Evolutionary conservation across 1,140 invertebrate species (phyloP).

Genomic region (Tetragonula clypearis): DNA sequence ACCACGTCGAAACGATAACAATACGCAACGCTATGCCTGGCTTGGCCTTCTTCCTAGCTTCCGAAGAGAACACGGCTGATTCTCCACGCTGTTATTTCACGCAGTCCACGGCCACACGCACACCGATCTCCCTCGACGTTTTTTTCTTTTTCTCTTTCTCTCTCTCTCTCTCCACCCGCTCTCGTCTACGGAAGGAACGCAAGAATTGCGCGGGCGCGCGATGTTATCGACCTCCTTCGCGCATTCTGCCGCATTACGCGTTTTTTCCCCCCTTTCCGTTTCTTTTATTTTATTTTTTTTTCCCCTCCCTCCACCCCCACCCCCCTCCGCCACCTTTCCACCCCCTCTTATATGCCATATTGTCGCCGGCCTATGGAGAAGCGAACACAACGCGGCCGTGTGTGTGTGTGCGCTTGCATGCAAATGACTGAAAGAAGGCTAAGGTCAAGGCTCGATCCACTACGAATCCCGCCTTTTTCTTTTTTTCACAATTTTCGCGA

Average conservation of each 20-base stretch:
- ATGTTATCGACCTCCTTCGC: slow-evolving; percentile 72
- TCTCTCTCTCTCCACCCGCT: not conserved
- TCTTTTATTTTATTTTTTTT: not conserved
- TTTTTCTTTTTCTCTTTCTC: not conserved
- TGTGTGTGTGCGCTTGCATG: not conserved
- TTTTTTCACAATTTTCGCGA: not conserved
- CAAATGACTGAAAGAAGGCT: slow-evolving; percentile 12
- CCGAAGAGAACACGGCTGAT: not conserved
- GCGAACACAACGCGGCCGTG: not conserved
- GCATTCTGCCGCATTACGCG: slow-evolving; percentile 13
- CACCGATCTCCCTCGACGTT: not conserved
- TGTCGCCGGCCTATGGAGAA: not conserved
- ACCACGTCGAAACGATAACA: not conserved
- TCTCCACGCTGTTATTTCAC: not conserved
- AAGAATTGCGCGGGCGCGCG: slow-evolving; percentile 69
- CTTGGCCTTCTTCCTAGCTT: no score
- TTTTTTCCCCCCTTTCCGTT: not conserved
- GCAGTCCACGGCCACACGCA: not conserved
- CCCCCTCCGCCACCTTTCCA: no score
- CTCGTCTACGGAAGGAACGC: slow-evolving; percentile 37
- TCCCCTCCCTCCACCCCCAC: no score
- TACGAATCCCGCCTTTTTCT: not conserved
- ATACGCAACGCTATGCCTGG: not conserved
- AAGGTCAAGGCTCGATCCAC: slow-evolving; percentile 36
- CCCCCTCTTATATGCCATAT: not conserved